phyloP scores from a whole-genome alignment of 2,888 invertebrate species.

The Azorinus chamasolen region DNA sequence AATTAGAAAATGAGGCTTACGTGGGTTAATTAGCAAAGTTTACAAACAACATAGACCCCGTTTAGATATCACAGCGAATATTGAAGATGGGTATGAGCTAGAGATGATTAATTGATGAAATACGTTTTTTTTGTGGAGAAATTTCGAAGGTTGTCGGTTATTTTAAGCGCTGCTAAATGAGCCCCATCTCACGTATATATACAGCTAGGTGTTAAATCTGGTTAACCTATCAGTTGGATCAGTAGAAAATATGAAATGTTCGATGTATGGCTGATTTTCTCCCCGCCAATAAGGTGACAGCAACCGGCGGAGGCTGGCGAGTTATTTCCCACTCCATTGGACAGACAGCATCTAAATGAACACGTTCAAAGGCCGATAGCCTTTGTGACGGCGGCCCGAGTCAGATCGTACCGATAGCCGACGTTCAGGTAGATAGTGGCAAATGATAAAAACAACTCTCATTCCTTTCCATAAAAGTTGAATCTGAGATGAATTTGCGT shows the following conservation, averaged over 20 bases:
- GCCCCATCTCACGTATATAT: no score
- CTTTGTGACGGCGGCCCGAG: slow-evolving; percentile 43
- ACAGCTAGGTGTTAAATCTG: no score
- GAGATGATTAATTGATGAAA: no score
- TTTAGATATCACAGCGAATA: no score
- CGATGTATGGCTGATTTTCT: slow-evolving; percentile 10
- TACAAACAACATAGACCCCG: no score
- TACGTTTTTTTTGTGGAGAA: no score
- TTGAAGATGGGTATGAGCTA: no score
- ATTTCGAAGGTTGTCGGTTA: no score
- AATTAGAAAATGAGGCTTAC: no score
- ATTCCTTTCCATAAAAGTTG: slow-evolving; percentile 60
- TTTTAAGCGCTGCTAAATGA: no score
- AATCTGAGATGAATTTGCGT: slow-evolving; percentile 55
- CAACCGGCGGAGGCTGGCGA: slow-evolving; percentile 14
- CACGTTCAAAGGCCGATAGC: slow-evolving; percentile 40
- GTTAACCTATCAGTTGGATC: no score
- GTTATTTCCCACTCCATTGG: slow-evolving; percentile 42
- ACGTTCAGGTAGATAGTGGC: slow-evolving; percentile 51
- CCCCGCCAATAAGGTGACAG: slow-evolving; percentile 25
- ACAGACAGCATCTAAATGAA: slow-evolving; percentile 46
- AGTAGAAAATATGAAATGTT: slow-evolving; percentile 6
- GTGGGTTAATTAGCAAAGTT: no score
- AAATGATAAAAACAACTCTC: slow-evolving; percentile 31
- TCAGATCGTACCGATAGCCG: slow-evolving; percentile 19